Percentiles rank a stretch among this genome's conserved stretches.
Conservation (phyloP, 2,113 vertebrate genomes). For the Lagopus leucura region DNA sequence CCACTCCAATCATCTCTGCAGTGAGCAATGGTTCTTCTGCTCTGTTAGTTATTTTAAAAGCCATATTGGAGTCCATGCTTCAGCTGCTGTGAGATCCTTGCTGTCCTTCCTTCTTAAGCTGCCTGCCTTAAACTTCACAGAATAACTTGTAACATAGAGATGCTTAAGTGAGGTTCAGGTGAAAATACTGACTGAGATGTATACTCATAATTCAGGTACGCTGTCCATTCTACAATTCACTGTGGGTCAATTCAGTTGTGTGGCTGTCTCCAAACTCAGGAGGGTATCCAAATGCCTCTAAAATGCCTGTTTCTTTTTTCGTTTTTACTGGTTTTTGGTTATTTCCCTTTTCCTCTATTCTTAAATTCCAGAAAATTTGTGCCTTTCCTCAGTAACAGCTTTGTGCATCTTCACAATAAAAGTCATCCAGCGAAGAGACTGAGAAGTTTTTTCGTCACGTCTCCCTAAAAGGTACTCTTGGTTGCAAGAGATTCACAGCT, state of each 20-base stretch:
- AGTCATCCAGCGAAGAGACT: slow-evolving; percentile 40
- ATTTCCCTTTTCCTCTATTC: not conserved
- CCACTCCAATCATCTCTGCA: not conserved
- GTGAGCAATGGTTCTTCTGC: not conserved
- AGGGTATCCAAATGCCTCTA: not conserved
- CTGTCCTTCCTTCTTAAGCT: not conserved
- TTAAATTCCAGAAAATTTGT: slow-evolving; percentile 1
- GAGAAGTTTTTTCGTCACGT: slow-evolving; percentile 8
- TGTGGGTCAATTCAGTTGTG: not conserved
- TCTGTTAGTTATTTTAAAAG: not conserved
- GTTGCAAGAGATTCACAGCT: slow-evolving; percentile 15
- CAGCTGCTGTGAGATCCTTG: not conserved
- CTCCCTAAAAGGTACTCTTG: slow-evolving; percentile 36
- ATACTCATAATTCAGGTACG: not conserved
- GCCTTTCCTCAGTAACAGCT: slow-evolving; percentile 36
- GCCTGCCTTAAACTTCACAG: not conserved
- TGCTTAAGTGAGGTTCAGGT: not conserved
- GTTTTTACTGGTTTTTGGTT: slow-evolving; percentile 14
- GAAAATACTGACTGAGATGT: not conserved
- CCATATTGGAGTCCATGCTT: not conserved
- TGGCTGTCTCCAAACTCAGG: not conserved
- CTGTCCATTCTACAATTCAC: accelerated
- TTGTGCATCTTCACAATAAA: slow-evolving; percentile 39
- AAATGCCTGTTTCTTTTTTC: not conserved
- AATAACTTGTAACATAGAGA: not conserved